Conservation (phyloP, 2,797 vertebrate species). For the Sarcophilus harrisii region DNA sequence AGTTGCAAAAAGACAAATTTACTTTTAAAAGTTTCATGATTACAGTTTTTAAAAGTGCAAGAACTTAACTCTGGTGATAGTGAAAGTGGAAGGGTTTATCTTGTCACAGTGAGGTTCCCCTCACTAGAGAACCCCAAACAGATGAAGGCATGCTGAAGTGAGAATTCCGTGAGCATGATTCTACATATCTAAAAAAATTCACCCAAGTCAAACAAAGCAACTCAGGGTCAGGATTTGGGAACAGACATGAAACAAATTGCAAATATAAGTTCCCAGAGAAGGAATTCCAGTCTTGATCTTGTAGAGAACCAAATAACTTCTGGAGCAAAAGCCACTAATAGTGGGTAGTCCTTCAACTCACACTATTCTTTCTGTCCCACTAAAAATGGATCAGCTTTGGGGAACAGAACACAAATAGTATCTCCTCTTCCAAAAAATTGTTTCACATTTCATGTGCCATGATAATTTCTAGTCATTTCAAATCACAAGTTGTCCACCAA, state of each 20-base stretch:
- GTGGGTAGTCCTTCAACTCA: background rate
- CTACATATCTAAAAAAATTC: background rate
- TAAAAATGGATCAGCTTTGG: background rate
- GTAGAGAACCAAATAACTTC: background rate
- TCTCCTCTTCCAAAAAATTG: slow-evolving; percentile 12
- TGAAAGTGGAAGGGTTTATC: background rate
- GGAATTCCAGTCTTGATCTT: background rate
- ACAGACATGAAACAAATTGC: background rate
- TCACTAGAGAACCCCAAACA: background rate
- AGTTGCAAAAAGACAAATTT: background rate
- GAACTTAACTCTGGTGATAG: background rate
- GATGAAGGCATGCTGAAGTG: background rate
- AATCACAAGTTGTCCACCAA: slow-evolving; percentile 68
- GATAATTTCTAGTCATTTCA: slow-evolving; percentile 57
- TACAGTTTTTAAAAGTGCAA: background rate
- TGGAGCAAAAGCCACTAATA: background rate
- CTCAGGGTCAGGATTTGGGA: background rate
- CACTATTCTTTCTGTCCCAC: background rate
- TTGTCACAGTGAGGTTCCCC: background rate
- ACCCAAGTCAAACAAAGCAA: background rate
- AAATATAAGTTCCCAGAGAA: background rate
- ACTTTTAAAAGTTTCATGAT: background rate
- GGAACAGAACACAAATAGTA: background rate
- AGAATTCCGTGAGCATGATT: background rate
- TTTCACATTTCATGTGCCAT: slow-evolving; percentile 50